Evolutionary conservation across 2,113 vertebrate genomes (phyloP), one percentile per base, ranked within the genome.

Genomic region (Corythornis cristatus): DNA sequence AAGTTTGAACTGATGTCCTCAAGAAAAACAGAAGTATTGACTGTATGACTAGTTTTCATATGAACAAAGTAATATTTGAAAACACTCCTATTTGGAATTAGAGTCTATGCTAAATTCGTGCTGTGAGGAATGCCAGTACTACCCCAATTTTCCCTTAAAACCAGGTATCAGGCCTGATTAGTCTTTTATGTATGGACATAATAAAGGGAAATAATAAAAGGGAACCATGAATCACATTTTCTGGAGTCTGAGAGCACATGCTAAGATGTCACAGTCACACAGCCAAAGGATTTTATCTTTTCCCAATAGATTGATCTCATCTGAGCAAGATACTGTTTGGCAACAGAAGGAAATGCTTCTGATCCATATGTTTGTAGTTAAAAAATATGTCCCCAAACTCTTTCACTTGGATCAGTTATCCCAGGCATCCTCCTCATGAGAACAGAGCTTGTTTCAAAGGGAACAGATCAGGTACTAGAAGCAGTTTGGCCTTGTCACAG

Each of bases 331-430:
- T 31, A 82, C 37, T 54, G 12, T 87, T 70, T 73, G 54, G 58
- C 54, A 92, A 46, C 42, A 90, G 77, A 90, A 94, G 26, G 74
- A 82, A 92, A 66, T 79, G 65, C 15, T 86, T 86, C 45, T 82
- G 80, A 78, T 84, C 58, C 54, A 37, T 83, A 68, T n/a, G 28
- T 82, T 62, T 87, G 45, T 40, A 79, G 66, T 40, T 72, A 62
- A 81, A 54, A 95, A 86, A 73, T 37, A 57, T n/a, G 58, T 56
- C 53, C 61, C 37, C 65, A 57, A 77, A 72, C 68, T 78, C 66
- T 72, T 48, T 78, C 5, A 2, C 23, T 81, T 82, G 58, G 66
- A 70, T 40, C 31, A 51, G 25, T 35, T 90, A 42, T 72, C 56
- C 40, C 48, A 67, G 76, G 65, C 81, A 42, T 67, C 21, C 3